Percentiles rank a stretch among this genome's conserved stretches.
Conservation (phyloP, 2,797 vertebrate genomes). For the Xiphophorus birchmanni region DNA sequence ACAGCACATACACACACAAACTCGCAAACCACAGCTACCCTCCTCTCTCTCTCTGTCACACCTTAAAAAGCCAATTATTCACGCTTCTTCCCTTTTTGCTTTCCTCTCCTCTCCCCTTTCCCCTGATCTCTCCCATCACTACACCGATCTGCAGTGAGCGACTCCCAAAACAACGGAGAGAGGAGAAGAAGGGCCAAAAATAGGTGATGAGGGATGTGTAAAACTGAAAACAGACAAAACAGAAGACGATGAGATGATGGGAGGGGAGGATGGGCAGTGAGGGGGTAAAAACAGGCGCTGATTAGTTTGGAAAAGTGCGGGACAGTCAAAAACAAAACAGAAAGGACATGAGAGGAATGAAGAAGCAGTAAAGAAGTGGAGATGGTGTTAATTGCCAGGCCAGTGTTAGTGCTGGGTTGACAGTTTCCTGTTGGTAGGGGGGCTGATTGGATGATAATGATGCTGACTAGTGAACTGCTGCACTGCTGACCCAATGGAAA, state of each 20-base stretch:
- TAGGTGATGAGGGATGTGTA: slow-evolving; percentile 41
- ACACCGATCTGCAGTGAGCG: slow-evolving; percentile 65
- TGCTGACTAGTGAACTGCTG: slow-evolving; percentile 72
- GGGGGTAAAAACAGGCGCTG: slow-evolving; percentile 19
- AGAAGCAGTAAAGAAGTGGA: slow-evolving; percentile 36
- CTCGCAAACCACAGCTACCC: slow-evolving; percentile 50
- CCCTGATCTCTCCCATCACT: slow-evolving; percentile 58
- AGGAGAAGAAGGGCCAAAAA: slow-evolving; percentile 48
- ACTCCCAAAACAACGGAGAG: slow-evolving; percentile 43
- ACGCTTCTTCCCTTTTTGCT: slow-evolving; percentile 67
- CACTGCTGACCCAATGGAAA: slow-evolving; percentile 76
- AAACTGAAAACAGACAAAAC: slow-evolving; percentile 39
- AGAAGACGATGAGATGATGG: slow-evolving; percentile 35
- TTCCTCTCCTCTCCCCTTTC: slow-evolving; percentile 53
- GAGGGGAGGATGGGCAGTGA: rapidly evolving
- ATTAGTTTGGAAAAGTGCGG: slow-evolving; percentile 27
- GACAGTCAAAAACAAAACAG: slow-evolving; percentile 32
- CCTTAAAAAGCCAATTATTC: slow-evolving; percentile 86
- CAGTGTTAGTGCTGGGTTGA: slow-evolving; percentile 76
- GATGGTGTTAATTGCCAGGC: slow-evolving; percentile 69
- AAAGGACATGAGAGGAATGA: slow-evolving; percentile 35
- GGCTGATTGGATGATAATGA: slow-evolving; percentile 80
- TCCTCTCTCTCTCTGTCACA: slow-evolving; percentile 73
- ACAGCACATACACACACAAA: slow-evolving; percentile 32
- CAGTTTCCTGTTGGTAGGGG: slow-evolving; percentile 69